These are phyloP conservation scores for Rotaria macrura DNA, from an alignment of 2,888 invertebrate genomes.

Conservation along the genomic window DNA sequence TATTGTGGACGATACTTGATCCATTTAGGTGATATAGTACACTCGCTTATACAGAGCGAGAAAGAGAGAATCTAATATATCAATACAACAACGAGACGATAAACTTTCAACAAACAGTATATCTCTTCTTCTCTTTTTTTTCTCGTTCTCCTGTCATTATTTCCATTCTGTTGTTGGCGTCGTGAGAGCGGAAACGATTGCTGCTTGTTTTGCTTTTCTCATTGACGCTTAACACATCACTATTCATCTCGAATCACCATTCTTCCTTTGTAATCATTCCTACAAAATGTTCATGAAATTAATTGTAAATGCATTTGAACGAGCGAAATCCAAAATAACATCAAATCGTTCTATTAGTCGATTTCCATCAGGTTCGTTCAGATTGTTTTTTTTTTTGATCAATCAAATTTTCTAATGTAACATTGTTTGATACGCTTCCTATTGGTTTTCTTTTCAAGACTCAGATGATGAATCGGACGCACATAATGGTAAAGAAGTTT, in stretches of 20 bases:
- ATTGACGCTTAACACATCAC: neutral
- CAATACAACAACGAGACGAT: neutral
- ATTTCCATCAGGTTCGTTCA: neutral
- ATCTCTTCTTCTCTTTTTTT: neutral
- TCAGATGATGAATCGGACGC: neutral
- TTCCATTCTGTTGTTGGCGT: neutral
- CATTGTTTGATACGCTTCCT: neutral
- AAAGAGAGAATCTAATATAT: neutral
- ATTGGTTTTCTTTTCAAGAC: neutral
- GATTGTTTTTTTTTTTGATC: neutral
- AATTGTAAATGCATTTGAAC: neutral
- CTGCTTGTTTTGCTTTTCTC: neutral
- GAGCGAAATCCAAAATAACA: neutral
- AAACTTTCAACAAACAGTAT: slow-evolving; percentile 1
- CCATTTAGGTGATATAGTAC: neutral
- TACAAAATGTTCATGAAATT: neutral
- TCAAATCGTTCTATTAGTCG: neutral
- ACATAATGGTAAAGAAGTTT: neutral
- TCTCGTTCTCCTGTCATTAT: neutral
- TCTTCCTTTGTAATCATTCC: neutral
- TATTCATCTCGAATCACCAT: neutral
- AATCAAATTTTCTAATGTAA: neutral
- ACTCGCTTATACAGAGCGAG: neutral
- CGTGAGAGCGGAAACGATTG: neutral
- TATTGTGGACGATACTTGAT: neutral